phyloP scores from a whole-genome alignment of 2,888 invertebrate genomes.

The Galeruca laticollis region DNA sequence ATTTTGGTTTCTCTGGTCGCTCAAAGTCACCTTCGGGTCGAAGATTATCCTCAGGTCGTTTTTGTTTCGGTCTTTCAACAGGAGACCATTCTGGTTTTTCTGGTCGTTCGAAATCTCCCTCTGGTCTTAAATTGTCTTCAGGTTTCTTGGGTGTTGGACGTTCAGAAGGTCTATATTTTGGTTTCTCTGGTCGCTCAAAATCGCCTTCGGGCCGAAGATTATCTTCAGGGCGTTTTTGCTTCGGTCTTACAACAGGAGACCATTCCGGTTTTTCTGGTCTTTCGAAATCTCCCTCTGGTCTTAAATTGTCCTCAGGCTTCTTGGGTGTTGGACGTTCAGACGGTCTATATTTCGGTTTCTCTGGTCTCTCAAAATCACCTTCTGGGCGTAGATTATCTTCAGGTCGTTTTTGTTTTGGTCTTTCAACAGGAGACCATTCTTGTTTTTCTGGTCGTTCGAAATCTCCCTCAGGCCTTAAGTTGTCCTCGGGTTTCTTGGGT shows the following conservation, averaged over 20 bases:
- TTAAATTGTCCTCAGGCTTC: conserved; percentile 68
- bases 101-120: conserved; percentile 63
- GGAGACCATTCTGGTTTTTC: conserved; percentile 63
- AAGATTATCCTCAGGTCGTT: conserved; percentile 69
- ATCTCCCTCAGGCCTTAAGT: conserved; percentile 66
- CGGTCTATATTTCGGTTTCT: conserved; percentile 63
- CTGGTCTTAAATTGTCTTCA: conserved; percentile 67
- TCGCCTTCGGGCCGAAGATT: conserved; percentile 73
- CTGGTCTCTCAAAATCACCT: conserved; percentile 69
- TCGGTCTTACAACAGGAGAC: conserved; percentile 63
- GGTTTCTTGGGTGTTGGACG: conserved; percentile 66
- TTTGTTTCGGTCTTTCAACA: conserved; percentile 65
- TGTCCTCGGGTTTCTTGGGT: conserved; percentile 66
- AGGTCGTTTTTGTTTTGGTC: conserved; percentile 55
- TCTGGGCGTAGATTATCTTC: conserved; percentile 68
- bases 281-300: conserved; percentile 66
- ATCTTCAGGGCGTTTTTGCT: conserved; percentile 70
- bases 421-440: conserved; percentile 65
- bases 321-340: conserved; percentile 65
- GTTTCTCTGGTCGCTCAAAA: conserved; percentile 67
- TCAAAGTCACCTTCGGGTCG: conserved; percentile 71
- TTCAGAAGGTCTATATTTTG: conserved; percentile 64
- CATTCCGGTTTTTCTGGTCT: conserved; percentile 62
- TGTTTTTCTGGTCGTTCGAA: conserved; percentile 65
- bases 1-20: conserved; percentile 63